These are phyloP conservation scores for Ennomos erosarius DNA, from an alignment of 2,888 invertebrate species.

Conservation along the genomic window DNA sequence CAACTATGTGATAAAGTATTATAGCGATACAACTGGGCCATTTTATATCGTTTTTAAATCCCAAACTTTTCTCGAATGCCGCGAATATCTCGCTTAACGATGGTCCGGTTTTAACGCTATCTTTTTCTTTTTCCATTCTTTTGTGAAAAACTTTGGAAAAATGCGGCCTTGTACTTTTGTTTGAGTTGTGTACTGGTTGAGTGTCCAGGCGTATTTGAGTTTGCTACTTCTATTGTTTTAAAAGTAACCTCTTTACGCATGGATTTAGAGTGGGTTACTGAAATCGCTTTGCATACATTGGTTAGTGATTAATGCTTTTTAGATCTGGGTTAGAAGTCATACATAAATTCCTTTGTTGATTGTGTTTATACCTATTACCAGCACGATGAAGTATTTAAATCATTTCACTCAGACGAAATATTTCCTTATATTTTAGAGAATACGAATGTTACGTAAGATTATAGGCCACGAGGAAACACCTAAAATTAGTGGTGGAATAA, in stretches of 20 bases:
- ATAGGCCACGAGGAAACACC: not conserved
- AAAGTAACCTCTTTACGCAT: slow-evolving; percentile 29
- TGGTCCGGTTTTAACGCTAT: slow-evolving; percentile 44
- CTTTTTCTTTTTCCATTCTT: slow-evolving; percentile 48
- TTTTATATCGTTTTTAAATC: slow-evolving; percentile 77
- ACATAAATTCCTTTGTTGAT: slow-evolving; percentile 45
- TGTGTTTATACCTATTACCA: slow-evolving; percentile 32
- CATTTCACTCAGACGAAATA: too few relatives aligned
- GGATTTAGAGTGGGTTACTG: slow-evolving; percentile 29
- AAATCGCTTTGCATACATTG: slow-evolving; percentile 31
- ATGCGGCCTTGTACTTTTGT: slow-evolving; percentile 25
- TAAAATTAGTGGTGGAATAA: not conserved
- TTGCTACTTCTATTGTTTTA: slow-evolving; percentile 25
- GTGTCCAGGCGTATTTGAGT: slow-evolving; percentile 34
- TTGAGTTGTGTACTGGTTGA: slow-evolving; percentile 26
- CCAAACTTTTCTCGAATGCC: slow-evolving; percentile 67
- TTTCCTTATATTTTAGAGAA: too few relatives aligned
- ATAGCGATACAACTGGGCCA: slow-evolving; percentile 71
- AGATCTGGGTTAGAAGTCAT: slow-evolving; percentile 30
- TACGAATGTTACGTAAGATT: not conserved
- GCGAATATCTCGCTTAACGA: slow-evolving; percentile 63
- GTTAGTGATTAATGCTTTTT: slow-evolving; percentile 23
- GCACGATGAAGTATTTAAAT: not conserved
- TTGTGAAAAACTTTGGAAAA: slow-evolving; percentile 33
- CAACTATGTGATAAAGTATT: slow-evolving; percentile 67